Percentiles rank a stretch among this genome's conserved stretches.
phyloP scores from a whole-genome alignment of 2,113 vertebrate species.

The Cyprinus carpio region DNA sequence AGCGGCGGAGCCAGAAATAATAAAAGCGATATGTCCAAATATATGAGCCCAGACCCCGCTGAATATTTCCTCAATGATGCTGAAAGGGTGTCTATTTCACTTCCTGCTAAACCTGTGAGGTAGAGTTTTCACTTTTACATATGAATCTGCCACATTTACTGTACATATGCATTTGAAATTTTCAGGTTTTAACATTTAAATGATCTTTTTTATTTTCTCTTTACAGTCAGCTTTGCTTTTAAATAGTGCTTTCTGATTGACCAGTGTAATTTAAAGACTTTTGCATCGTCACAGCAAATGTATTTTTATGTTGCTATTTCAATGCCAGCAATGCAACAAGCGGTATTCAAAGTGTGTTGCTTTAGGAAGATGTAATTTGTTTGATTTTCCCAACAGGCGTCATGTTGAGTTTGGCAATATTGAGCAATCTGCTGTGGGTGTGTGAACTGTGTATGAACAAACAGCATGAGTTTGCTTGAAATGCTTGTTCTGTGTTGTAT shows the following conservation, averaged over 20 bases:
- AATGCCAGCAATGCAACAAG: neutral
- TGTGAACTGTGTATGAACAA: neutral
- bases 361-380: neutral
- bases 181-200: neutral
- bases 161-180: neutral
- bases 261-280: neutral
- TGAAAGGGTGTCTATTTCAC: conserved; percentile 68
- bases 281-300: neutral
- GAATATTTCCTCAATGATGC: conserved; percentile 76
- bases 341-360: neutral
- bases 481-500: neutral
- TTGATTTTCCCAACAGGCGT: neutral
- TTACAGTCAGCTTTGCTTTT: neutral
- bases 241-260: neutral
- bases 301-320: neutral
- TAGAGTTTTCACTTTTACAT: conserved; percentile 4
- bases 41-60: conserved; percentile 65
- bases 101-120: conserved; percentile 63
- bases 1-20: conserved; percentile 70
- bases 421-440: conserved; percentile 1
- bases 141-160: neutral
- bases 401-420: neutral
- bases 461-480: neutral
- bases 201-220: neutral
- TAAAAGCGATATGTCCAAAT: conserved; percentile 73